Evolutionary conservation across 2,113 vertebrate genomes (phyloP).

Genomic region (Ophiodon elongatus): DNA sequence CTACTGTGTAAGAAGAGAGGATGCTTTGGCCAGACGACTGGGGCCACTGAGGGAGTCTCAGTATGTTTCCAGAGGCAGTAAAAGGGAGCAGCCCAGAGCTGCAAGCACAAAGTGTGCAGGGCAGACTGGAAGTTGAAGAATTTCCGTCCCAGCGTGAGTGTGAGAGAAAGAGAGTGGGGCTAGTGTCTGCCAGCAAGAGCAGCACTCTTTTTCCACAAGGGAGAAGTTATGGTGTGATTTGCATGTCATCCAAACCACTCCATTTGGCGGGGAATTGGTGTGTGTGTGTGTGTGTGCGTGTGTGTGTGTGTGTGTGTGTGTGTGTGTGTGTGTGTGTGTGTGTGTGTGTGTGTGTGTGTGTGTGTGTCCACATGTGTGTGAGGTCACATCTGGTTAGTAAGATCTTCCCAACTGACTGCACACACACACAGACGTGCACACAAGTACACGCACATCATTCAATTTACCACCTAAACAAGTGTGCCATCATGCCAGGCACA

Average conservation of each 20-base stretch:
- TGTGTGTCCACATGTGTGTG: slow-evolving; percentile 21
- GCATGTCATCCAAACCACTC: slow-evolving; percentile 70
- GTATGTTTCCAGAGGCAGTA: slow-evolving; percentile 72
- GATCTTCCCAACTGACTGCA: slow-evolving; percentile 15
- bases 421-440: background rate
- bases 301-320: slow-evolving; percentile 33
- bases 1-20: slow-evolving; percentile 53
- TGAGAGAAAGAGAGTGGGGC: slow-evolving; percentile 35
- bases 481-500: slow-evolving; percentile 33
- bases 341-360: slow-evolving; percentile 26
- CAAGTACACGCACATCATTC: slow-evolving; percentile 15
- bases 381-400: slow-evolving; percentile 23
- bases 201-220: slow-evolving; percentile 76
- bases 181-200: slow-evolving; percentile 67
- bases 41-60: slow-evolving; percentile 57
- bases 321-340: slow-evolving; percentile 31
- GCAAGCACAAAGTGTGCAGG: slow-evolving; percentile 64
- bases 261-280: slow-evolving; percentile 55
- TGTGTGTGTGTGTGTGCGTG: slow-evolving; percentile 29
- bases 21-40: slow-evolving; percentile 61
- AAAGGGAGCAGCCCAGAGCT: slow-evolving; percentile 54
- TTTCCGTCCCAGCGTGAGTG: slow-evolving; percentile 65
- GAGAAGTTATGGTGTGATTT: slow-evolving; percentile 69
- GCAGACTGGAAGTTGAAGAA: slow-evolving; percentile 75
- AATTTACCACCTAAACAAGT: slow-evolving; percentile 57